These are phyloP conservation scores for Microcebus tavaratra DNA, from an alignment of 2,113 vertebrate genomes.

Conservation along the genomic window DNA sequence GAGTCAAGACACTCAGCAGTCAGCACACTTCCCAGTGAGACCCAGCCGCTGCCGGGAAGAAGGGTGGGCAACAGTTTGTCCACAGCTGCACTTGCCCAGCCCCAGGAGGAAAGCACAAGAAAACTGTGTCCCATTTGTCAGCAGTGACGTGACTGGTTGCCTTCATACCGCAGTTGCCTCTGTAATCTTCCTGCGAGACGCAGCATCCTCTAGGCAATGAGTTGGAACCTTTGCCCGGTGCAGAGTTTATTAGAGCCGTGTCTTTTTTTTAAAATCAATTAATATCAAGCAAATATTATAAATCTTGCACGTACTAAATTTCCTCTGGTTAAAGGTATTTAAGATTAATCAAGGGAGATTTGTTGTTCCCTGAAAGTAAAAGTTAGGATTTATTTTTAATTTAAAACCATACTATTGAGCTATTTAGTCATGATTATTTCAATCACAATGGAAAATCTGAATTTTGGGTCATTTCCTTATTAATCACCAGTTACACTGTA, in stretches of 20 bases:
- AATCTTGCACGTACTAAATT: background rate
- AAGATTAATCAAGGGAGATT: constrained; percentile 52
- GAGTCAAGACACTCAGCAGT: background rate
- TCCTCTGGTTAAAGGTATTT: constrained; percentile 47
- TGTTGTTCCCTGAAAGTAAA: constrained; percentile 16
- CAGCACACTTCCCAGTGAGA: background rate
- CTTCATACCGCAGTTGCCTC: background rate
- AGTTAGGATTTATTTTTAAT: background rate
- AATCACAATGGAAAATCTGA: constrained; percentile 23
- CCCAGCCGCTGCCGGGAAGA: background rate
- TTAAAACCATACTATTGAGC: background rate
- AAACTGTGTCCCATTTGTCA: constrained; percentile 20
- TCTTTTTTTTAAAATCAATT: background rate
- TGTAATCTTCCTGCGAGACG: background rate
- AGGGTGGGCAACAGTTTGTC: background rate
- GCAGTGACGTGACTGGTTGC: background rate
- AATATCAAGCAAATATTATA: background rate
- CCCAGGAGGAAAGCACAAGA: background rate
- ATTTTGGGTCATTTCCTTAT: background rate
- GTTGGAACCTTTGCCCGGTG: background rate
- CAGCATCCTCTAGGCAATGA: background rate
- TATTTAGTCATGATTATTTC: constrained; percentile 22
- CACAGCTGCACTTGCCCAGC: background rate
- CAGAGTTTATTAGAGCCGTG: background rate
- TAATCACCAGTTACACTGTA: background rate